phyloP scores from a whole-genome alignment of 1,140 invertebrate genomes.

The Agrypnia vestita region DNA sequence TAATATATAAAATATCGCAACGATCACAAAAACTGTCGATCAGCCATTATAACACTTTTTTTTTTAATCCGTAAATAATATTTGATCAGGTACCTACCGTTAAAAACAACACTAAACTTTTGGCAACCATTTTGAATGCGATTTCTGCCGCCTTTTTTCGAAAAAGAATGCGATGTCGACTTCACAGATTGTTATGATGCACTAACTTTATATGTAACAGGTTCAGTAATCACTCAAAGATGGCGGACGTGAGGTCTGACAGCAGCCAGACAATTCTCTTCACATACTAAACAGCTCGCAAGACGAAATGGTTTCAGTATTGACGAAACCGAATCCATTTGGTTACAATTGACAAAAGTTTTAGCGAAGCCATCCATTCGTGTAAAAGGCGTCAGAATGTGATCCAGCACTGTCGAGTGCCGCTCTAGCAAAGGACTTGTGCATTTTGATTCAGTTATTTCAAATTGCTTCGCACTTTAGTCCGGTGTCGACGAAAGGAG shows the following conservation, averaged over 20 bases:
- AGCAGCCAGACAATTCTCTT: slow-evolving; percentile 3
- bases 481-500: background rate
- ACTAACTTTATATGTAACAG: slow-evolving; percentile 4
- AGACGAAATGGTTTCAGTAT: background rate
- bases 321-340: background rate
- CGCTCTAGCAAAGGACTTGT: background rate
- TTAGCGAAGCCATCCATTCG: too few species aligned
- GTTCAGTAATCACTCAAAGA: slow-evolving; percentile 6
- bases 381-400: too few species aligned
- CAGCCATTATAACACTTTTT: too few species aligned
- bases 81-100: background rate
- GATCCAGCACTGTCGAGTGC: too few species aligned
- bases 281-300: background rate
- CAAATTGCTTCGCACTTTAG: background rate
- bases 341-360: too few species aligned
- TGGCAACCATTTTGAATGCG: slow-evolving; percentile 33
- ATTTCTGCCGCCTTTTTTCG: slow-evolving; percentile 5
- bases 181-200: background rate
- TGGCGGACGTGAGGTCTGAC: slow-evolving; percentile 29
- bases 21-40: background rate
- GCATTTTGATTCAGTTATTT: background rate
- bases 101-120: slow-evolving; percentile 10
- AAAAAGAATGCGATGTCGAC: background rate
- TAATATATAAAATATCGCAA: background rate
- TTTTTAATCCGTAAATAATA: background rate